These are phyloP conservation scores for Danio jaintianensis DNA, from an alignment of 2,797 vertebrate species.

Conservation along the genomic window DNA sequence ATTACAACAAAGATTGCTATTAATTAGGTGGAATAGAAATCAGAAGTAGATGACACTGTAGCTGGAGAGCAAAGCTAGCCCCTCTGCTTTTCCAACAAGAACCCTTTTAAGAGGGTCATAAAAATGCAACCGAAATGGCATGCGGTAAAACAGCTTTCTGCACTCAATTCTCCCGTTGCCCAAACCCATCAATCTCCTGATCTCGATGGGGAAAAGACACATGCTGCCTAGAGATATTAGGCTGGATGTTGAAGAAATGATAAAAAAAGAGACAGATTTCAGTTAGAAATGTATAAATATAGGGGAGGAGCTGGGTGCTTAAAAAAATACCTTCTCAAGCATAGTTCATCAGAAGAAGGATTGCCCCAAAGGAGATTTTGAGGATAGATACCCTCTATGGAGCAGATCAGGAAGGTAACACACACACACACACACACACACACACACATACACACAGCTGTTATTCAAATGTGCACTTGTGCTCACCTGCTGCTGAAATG, in stretches of 20 bases:
- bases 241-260: slow-evolving; percentile 26
- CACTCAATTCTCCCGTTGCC: slow-evolving; percentile 50
- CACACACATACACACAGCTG: slow-evolving; percentile 52
- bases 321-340: background rate
- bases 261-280: slow-evolving; percentile 10
- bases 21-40: slow-evolving; percentile 83
- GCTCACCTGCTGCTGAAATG: slow-evolving; percentile 67
- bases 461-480: slow-evolving; percentile 45
- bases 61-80: slow-evolving; percentile 65
- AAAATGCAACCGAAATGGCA: slow-evolving; percentile 58
- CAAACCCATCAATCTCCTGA: slow-evolving; percentile 52
- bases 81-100: slow-evolving; percentile 57
- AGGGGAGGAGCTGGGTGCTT: background rate
- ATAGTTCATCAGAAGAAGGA: slow-evolving; percentile 68
- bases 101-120: slow-evolving; percentile 59
- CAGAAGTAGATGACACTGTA: slow-evolving; percentile 78
- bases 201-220: slow-evolving; percentile 34
- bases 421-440: slow-evolving; percentile 47
- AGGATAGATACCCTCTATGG: slow-evolving; percentile 18
- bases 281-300: slow-evolving; percentile 25
- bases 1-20: slow-evolving; percentile 85
- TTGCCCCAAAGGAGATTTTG: slow-evolving; percentile 27
- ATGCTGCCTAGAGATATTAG: slow-evolving; percentile 25
- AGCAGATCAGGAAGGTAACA: slow-evolving; percentile 7
- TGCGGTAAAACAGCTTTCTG: slow-evolving; percentile 55